Conservation (phyloP, 2,113 vertebrate genomes). For the Carettochelys insculpta region DNA sequence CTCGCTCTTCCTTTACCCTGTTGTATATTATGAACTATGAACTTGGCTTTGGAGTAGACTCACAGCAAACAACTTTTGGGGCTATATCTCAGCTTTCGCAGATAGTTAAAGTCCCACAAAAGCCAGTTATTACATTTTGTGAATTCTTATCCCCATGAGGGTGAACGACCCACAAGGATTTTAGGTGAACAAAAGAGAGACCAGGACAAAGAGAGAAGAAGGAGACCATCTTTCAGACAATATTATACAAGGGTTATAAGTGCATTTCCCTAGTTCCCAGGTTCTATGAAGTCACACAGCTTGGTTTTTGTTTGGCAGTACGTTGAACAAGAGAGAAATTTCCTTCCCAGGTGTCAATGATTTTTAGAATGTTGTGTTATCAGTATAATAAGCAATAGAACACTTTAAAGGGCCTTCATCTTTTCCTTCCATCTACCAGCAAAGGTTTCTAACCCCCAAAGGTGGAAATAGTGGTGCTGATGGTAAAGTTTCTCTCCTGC, state of each 20-base stretch:
- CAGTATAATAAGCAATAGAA: background rate
- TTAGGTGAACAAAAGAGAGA: background rate
- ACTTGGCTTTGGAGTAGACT: background rate
- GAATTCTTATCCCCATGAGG: fast-evolving
- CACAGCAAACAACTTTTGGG: background rate
- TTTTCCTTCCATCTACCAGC: background rate
- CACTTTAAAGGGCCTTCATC: background rate
- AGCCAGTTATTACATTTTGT: background rate
- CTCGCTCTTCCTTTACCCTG: background rate
- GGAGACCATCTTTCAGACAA: background rate
- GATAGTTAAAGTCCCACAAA: background rate
- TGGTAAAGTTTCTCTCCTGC: background rate
- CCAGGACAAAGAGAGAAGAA: background rate
- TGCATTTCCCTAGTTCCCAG: background rate
- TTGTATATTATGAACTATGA: background rate
- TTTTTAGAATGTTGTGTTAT: background rate
- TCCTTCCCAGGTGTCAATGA: background rate
- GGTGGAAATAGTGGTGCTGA: background rate
- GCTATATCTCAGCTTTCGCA: background rate
- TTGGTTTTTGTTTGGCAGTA: background rate
- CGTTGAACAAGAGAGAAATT: background rate
- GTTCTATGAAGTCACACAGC: fast-evolving
- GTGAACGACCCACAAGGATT: fast-evolving
- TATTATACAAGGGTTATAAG: background rate
- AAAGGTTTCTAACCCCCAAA: background rate